These are phyloP conservation scores for Eutolmus rufibarbis DNA, from an alignment of 2,888 invertebrate species.

Conservation along the genomic window DNA sequence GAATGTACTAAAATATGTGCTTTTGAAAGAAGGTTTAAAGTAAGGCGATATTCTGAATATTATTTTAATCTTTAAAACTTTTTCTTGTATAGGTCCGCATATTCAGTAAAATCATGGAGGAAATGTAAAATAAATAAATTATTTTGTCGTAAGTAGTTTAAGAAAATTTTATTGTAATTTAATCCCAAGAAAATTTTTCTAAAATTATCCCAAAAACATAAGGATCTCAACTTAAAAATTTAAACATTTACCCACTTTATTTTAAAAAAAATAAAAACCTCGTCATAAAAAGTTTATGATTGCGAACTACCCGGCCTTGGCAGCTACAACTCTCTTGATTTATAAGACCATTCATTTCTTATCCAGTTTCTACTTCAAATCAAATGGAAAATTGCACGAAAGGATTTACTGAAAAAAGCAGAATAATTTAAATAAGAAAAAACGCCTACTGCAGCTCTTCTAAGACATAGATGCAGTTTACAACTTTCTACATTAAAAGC, in stretches of 20 bases:
- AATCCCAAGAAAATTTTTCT: no score
- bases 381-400: neutral
- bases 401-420: neutral
- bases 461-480: neutral
- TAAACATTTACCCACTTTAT: neutral
- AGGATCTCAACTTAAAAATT: no score
- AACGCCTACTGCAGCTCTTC: neutral
- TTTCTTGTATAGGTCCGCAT: neutral
- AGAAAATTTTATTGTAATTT: no score
- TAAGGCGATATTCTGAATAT: neutral
- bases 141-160: neutral
- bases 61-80: neutral
- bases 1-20: neutral
- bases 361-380: neutral
- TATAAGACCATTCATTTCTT: no score
- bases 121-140: no score
- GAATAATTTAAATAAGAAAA: neutral
- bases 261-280: neutral
- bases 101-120: no score
- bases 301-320: neutral
- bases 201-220: no score
- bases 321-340: neutral
- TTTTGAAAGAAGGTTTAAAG: neutral
- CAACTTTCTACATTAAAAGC: neutral
- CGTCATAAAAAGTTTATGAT: neutral